phyloP scores from a whole-genome alignment of 2,113 vertebrate genomes.

The Varanus komodoensis region DNA sequence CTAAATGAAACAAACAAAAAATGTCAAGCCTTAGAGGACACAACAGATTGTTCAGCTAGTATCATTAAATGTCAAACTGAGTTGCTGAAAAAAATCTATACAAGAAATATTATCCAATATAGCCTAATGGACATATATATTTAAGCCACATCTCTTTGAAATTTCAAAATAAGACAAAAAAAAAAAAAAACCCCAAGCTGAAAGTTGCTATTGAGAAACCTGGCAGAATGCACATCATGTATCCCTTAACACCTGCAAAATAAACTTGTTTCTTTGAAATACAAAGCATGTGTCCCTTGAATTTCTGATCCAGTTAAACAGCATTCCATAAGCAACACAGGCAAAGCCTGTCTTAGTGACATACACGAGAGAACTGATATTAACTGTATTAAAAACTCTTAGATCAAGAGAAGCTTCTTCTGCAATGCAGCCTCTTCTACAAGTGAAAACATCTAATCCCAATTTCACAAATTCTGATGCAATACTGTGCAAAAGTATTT shows the following conservation, averaged over 20 bases:
- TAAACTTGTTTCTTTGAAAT: neutral
- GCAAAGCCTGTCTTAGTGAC: neutral
- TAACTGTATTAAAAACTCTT: neutral
- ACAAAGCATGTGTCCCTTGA: neutral
- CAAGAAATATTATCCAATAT: neutral
- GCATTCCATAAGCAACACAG: neutral
- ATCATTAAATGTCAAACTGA: neutral
- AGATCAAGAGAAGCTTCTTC: neutral
- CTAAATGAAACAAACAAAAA: slow-evolving; percentile 37
- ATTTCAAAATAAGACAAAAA: neutral
- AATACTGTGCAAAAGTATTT: neutral
- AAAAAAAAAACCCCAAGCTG: too few relatives aligned
- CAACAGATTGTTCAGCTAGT: slow-evolving; percentile 7
- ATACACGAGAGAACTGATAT: neutral
- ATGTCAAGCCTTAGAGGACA: slow-evolving; percentile 11
- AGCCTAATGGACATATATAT: neutral
- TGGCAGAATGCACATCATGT: neutral
- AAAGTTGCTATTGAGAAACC: neutral
- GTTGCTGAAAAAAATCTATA: neutral
- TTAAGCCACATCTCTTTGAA: neutral
- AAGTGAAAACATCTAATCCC: neutral
- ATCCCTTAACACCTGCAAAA: neutral
- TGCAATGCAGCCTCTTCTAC: neutral
- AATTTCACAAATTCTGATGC: neutral
- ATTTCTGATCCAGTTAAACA: neutral